Conservation (phyloP, 2,888 invertebrate genomes). For the Drosophila rubida region DNA sequence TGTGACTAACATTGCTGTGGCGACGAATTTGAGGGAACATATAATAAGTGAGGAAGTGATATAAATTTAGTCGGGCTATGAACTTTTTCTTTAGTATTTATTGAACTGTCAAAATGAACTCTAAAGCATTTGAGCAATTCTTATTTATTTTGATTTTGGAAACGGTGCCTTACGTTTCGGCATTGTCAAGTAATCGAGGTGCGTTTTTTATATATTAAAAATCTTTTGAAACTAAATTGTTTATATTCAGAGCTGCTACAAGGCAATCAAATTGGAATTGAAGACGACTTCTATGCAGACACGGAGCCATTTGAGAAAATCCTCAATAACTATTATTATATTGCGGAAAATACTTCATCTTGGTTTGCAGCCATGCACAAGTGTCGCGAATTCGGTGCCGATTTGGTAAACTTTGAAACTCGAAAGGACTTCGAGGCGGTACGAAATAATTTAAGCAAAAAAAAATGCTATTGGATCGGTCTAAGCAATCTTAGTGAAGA, state of each 20-base stretch:
- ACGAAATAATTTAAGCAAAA: background rate
- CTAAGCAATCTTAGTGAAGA: background rate
- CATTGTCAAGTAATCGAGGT: no score
- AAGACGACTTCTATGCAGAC: background rate
- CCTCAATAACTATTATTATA: background rate
- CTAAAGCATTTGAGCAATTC: no score
- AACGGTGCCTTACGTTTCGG: no score
- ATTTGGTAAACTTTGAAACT: background rate
- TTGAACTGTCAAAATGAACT: no score
- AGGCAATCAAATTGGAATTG: background rate
- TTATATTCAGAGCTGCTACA: no score
- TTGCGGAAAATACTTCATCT: background rate
- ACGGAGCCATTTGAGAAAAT: background rate
- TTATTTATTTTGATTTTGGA: no score
- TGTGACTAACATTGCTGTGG: no score
- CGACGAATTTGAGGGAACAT: no score
- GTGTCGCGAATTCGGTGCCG: background rate
- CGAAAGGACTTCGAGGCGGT: background rate
- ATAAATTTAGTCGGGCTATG: no score
- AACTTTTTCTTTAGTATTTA: no score
- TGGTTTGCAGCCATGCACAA: background rate
- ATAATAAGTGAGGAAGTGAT: no score
- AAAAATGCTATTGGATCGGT: background rate
- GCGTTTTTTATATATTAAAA: background rate
- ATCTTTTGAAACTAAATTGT: background rate